Percentiles rank a stretch among this genome's conserved stretches.
phyloP scores from a whole-genome alignment of 2,113 vertebrate genomes.

The Ailuropoda melanoleuca region DNA sequence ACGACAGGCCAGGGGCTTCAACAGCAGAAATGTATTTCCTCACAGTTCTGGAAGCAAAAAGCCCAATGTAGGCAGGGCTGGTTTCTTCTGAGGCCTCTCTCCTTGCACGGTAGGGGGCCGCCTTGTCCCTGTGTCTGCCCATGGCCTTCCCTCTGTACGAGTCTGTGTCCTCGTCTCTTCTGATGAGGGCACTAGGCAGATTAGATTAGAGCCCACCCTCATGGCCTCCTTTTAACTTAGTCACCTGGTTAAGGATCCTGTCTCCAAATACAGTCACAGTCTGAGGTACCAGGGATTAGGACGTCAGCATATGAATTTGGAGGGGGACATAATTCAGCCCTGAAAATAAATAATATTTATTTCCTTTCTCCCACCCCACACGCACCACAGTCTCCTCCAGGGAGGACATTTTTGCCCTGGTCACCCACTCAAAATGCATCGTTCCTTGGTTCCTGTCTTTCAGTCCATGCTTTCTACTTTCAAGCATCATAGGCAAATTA shows the following conservation, averaged over 20 bases:
- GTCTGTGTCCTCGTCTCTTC: neutral
- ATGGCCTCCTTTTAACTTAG: neutral
- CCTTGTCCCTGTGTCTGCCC: neutral
- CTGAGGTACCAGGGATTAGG: neutral
- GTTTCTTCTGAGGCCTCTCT: neutral
- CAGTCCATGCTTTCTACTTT: neutral
- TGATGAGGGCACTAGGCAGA: neutral
- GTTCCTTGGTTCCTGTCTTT: neutral
- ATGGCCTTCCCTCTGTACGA: rapidly evolving
- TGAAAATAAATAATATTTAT: neutral
- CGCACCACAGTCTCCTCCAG: neutral
- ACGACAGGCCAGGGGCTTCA: neutral
- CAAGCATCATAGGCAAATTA: neutral
- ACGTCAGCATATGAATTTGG: neutral
- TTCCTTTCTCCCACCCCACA: neutral
- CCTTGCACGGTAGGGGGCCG: rapidly evolving
- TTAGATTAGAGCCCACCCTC: neutral
- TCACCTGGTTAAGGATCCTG: neutral
- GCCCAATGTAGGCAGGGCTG: neutral
- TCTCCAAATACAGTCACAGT: neutral
- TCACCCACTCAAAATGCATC: neutral
- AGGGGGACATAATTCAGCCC: neutral
- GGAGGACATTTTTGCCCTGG: neutral
- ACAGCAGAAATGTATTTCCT: neutral
- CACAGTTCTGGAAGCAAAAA: neutral